phyloP scores from a whole-genome alignment of 2,113 vertebrate species.

The Daboia siamensis region DNA sequence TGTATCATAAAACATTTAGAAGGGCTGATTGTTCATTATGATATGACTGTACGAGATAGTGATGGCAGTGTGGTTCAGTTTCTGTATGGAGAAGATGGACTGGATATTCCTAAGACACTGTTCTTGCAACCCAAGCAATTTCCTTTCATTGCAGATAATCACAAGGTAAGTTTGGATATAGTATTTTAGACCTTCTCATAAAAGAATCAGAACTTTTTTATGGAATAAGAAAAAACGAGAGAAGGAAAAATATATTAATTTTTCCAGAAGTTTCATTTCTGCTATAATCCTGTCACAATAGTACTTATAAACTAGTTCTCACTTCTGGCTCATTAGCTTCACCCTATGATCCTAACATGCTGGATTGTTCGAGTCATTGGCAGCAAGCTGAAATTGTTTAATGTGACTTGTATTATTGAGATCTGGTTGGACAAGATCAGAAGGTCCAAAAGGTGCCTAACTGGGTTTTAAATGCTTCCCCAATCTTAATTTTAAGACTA shows the following conservation, averaged over 20 bases:
- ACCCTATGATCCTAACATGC: neutral
- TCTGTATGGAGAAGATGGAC: conserved; percentile 93
- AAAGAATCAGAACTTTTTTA: neutral
- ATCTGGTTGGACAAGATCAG: neutral
- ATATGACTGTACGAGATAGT: conserved; percentile 91
- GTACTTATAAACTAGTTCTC: neutral
- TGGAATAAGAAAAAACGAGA: neutral
- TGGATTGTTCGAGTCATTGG: neutral
- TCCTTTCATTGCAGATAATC: conserved; percentile 90
- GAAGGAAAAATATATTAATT: neutral
- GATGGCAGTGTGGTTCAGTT: conserved; percentile 96
- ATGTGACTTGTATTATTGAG: neutral
- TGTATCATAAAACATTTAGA: conserved; percentile 94
- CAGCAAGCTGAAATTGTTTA: neutral
- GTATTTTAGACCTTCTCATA: neutral
- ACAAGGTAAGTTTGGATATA: conserved; percentile 73
- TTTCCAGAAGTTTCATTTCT: neutral
- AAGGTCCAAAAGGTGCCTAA: neutral
- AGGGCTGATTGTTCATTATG: conserved; percentile 94
- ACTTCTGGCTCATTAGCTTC: neutral
- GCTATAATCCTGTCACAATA: neutral
- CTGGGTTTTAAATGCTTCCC: neutral
- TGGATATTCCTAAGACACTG: conserved; percentile 93
- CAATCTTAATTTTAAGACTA: neutral
- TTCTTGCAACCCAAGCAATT: conserved; percentile 89